Percentiles rank a stretch among this genome's conserved stretches.
Evolutionary conservation across 2,888 invertebrate genomes (phyloP).

Genomic region (Epirrhoe alternata): DNA sequence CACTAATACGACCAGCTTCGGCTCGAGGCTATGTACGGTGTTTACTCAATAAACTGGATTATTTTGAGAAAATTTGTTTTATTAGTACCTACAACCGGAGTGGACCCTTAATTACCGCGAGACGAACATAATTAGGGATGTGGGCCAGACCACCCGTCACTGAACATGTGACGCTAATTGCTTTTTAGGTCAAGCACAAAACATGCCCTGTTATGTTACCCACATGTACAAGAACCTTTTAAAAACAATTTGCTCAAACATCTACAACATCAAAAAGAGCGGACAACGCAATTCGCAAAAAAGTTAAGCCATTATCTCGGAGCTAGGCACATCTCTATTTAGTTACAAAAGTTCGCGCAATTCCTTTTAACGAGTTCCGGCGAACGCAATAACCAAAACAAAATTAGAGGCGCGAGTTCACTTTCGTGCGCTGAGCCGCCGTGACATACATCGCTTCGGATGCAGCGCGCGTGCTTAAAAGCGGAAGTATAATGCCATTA

Average conservation of each 20-base stretch:
- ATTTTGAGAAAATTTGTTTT: slow-evolving; percentile 37
- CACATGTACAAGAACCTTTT: slow-evolving; percentile 25
- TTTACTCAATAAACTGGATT: slow-evolving; percentile 45
- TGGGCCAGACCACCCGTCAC: slow-evolving; percentile 32
- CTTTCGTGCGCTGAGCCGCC: slow-evolving; percentile 20
- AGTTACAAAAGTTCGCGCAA: slow-evolving; percentile 42
- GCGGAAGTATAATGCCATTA: slow-evolving; percentile 84
- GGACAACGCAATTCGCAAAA: slow-evolving; percentile 29
- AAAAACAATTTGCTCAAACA: slow-evolving; percentile 9
- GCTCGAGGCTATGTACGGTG: slow-evolving; percentile 8
- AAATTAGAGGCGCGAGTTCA: slow-evolving; percentile 24
- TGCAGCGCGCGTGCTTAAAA: slow-evolving; percentile 78
- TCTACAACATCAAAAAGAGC: slow-evolving; percentile 1
- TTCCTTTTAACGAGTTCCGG: slow-evolving; percentile 39
- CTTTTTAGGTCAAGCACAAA: slow-evolving; percentile 39
- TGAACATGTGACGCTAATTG: slow-evolving; percentile 34
- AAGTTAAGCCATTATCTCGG: slow-evolving; percentile 38
- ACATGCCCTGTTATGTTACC: slow-evolving; percentile 13
- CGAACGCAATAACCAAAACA: slow-evolving; percentile 38
- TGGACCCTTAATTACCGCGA: slow-evolving; percentile 27
- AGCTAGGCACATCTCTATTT: slow-evolving; percentile 34
- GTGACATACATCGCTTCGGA: slow-evolving; percentile 66
- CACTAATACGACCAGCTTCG: slow-evolving; percentile 7
- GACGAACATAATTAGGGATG: slow-evolving; percentile 39
- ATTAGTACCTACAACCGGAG: slow-evolving; percentile 28